Evolutionary conservation across 35 echinoderm and acorn worm species (phyloP), one percentile per base, ranked within the genome.

Genomic region (Diadema setosum): DNA sequence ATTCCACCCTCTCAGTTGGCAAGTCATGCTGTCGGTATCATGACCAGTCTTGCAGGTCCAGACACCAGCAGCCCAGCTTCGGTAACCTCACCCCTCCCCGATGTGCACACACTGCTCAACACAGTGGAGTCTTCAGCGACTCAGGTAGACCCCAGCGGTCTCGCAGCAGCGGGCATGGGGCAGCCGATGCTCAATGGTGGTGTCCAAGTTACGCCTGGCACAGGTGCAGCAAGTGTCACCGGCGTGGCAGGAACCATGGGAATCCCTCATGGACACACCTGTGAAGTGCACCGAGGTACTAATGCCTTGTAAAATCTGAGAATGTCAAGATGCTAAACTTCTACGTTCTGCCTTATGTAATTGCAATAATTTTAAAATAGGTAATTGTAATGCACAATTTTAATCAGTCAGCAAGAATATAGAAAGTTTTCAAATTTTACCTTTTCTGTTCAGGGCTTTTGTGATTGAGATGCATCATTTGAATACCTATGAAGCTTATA

Each of bases 71-170:
- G 21, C 37, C n/a, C 37, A 24, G 20, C 73, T 21, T 78, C 75
- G 14, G 56, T 42, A 17, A n/a, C 85, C 16, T 83, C 91, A 14
- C 91, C 87, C 39, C 86, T 93, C 2, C 91, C 85, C 25, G 91
- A 89, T 42, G 56, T 93, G 45, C 69, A 87, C 2, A 87, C 85
- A 42, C 69, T 93, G 23, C 52, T 93, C 33, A 75, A 82, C 20
- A 91, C 49, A 26, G 37, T 91, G 84, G 87, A 74, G 34, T 67
- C 42, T 7, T 44, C 70, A 64, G 42, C 58, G 14, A 42, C 58
- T 5, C 73, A 78, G 73, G 73, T 78, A 18, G 73, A 78, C 11
- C 37, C 73, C 73, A 78, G n/a, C 37, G 44, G 73, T 78, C 73
- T 78, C 21, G 73, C 73, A 32, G 73, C 73, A 25, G 73, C 73